phyloP scores from a whole-genome alignment of 2,113 vertebrate genomes.

The Megaleporinus macrocephalus region DNA sequence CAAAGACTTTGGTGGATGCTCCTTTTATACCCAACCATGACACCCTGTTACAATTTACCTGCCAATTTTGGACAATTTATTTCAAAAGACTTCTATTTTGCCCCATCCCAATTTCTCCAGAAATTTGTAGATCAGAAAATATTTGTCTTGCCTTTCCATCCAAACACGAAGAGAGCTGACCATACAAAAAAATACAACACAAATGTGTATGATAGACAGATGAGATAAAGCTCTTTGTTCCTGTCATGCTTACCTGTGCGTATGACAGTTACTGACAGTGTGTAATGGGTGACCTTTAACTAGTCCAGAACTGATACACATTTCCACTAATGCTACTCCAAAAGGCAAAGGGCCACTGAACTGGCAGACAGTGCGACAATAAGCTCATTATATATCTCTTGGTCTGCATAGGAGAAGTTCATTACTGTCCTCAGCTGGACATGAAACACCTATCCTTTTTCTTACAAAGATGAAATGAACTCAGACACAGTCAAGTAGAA shows the following conservation, averaged over 20 bases:
- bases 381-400: conserved; percentile 33
- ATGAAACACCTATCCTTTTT: background rate
- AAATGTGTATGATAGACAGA: background rate
- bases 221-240: conserved; percentile 1
- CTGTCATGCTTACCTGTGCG: conserved; percentile 18
- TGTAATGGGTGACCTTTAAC: conserved; percentile 51
- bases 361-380: conserved; percentile 12
- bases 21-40: too few species aligned
- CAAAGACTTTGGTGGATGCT: too few species aligned
- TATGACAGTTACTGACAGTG: conserved; percentile 31
- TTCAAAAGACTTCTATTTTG: too few species aligned
- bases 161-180: background rate
- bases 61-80: too few species aligned
- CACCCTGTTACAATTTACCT: too few species aligned
- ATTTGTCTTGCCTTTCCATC: background rate
- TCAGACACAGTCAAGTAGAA: background rate
- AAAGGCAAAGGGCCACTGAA: conserved; percentile 34
- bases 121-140: background rate
- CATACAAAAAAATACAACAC: background rate
- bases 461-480: conserved; percentile 34
- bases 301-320: conserved; percentile 35
- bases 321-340: conserved; percentile 28
- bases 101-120: too few species aligned
- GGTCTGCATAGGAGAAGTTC: conserved; percentile 35
- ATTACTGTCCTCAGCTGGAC: conserved; percentile 42